These are phyloP conservation scores for Saturnia japonica DNA, from an alignment of 2,888 invertebrate species.

Conservation along the genomic window DNA sequence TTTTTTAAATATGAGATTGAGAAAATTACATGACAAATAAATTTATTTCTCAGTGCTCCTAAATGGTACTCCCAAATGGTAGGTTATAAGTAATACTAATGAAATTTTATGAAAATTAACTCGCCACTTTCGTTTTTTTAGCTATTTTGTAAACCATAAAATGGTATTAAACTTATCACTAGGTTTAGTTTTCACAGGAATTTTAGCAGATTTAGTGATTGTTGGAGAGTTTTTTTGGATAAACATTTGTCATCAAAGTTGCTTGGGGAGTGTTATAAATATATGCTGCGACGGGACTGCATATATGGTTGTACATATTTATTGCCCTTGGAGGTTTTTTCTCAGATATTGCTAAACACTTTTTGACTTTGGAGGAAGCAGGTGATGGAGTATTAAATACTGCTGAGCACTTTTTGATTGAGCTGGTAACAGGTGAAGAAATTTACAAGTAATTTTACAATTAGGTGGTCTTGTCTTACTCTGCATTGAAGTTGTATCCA, in stretches of 20 bases:
- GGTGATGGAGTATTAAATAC: constrained; percentile 23
- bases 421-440: too few species aligned
- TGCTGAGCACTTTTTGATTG: constrained; percentile 41
- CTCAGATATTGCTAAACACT: constrained; percentile 37
- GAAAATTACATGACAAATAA: not conserved
- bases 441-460: not conserved
- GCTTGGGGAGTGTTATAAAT: constrained; percentile 61
- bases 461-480: not conserved
- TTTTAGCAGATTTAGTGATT: constrained; percentile 55
- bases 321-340: constrained; percentile 47
- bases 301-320: constrained; percentile 52
- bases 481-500: constrained; percentile 53
- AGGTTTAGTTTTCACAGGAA: constrained; percentile 30
- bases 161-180: constrained; percentile 57
- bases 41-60: not conserved
- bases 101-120: constrained; percentile 24
- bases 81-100: not conserved
- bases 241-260: constrained; percentile 57
- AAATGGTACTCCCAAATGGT: not conserved
- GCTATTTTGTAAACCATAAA: constrained; percentile 61
- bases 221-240: constrained; percentile 59
- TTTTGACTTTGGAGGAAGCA: constrained; percentile 36
- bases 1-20: not conserved
- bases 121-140: constrained; percentile 63
- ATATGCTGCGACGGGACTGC: constrained; percentile 68